Evolutionary conservation across 2,797 vertebrate genomes (phyloP), one percentile per base, ranked within the genome.

Genomic region (Spinibarbus caldwelli): DNA sequence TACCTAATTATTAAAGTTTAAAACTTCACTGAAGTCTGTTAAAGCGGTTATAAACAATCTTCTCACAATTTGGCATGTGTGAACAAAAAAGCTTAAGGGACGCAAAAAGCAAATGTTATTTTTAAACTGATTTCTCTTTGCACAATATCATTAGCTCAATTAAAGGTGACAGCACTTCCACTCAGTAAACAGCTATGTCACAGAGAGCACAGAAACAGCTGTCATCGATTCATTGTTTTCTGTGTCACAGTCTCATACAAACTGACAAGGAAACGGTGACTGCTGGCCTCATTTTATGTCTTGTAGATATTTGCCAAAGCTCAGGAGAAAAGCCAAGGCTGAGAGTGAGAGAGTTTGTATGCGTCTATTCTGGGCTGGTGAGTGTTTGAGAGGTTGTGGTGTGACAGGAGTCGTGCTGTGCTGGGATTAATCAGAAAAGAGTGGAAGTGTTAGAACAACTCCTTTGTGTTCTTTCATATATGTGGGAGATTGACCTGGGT

Each of bases 201-300:
- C 75, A 70, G 70, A 41, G 78, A 31, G 59, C 78, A 80, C 52
- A 71, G 47, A 71, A 78, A 82, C 77, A 80, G 38, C 89, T 89
- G 85, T 89, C 90, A 86, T 45, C 77, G 29, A n/a, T 85, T 85
- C 82, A 67, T 79, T 88, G 86, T 85, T 89, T 86, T 86, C 85
- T 67, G 43, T 71, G 86, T 78, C 31, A 43, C 70, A 79, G 67
- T 66, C 67, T 84, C 62, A 70, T 57, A 10, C 34, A 77, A 86
- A 66, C 81, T 87, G 90, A 90, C 89, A 86, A 57, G 81, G 83
- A 85, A 68, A 82, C 52, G 78, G 70, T 82, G 85, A 89, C 85
- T 84, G 86, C 72, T 90, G 84, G 70, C 85, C 83, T 83, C 81
- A 82, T 85, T 89, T 88, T 82, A 82, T 78, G 82, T 86, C 82